A percentile compares a stretch with the other conserved stretches of the same genome.
Evolutionary conservation across 2,797 vertebrate species (phyloP).

Genomic region (Menidia menidia): DNA sequence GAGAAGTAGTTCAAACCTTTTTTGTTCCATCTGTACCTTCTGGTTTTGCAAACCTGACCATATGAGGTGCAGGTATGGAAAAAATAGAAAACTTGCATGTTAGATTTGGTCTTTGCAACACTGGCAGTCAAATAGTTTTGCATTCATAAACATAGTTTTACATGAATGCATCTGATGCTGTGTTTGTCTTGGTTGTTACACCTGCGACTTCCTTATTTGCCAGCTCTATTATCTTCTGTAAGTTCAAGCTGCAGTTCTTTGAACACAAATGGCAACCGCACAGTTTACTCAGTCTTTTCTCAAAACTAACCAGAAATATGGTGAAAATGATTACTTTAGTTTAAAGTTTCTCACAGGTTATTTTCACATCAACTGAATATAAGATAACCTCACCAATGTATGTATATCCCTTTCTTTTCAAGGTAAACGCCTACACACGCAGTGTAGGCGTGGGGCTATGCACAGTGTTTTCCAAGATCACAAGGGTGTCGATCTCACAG

Average conservation of each 20-base stretch:
- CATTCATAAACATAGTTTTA: neutral
- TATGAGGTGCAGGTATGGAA: neutral
- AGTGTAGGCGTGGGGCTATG: conserved; percentile 85
- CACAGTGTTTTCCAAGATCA: conserved; percentile 55
- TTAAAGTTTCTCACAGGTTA: neutral
- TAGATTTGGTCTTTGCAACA: neutral
- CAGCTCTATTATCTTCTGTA: neutral
- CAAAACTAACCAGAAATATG: neutral
- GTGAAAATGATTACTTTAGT: neutral
- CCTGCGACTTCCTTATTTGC: neutral
- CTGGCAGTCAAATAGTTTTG: neutral
- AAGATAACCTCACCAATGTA: neutral
- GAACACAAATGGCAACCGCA: neutral
- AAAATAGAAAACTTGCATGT: neutral
- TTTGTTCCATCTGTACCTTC: neutral
- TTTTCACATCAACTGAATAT: neutral
- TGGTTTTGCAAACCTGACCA: neutral
- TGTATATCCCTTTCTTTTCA: conserved; percentile 10
- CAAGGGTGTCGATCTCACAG: conserved; percentile 15
- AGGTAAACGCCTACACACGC: conserved; percentile 93
- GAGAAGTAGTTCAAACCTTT: conserved; percentile 14
- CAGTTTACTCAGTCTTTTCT: neutral
- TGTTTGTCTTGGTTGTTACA: neutral
- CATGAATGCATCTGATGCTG: neutral
- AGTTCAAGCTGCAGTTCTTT: neutral